Evolutionary conservation across 2,888 invertebrate genomes (phyloP), one percentile per base, ranked within the genome.

Genomic region (Ctena decussata): DNA sequence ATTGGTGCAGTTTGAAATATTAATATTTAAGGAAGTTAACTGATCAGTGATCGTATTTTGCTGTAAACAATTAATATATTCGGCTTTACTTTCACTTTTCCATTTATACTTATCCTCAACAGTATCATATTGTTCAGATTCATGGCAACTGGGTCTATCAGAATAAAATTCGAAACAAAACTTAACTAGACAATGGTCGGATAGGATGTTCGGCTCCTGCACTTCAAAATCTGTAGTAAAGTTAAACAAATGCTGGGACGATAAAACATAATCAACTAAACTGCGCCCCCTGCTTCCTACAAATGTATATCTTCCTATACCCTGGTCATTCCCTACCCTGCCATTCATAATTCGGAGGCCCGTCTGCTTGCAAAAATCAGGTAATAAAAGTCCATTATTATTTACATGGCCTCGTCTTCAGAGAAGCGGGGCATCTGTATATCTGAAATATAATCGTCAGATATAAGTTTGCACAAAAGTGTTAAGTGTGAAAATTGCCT

Each of bases 221-320:
- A 72, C 44, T 6, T 72, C 72, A 72, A 72, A 72, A 39, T n/a
- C 15, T 18, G 35, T 41, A 24, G 24, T n/a, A 41, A 15, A 41
- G 12, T 39, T 11, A 72, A 72, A 72, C 41, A 41, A n/a, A 41
- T 72, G 15, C 15, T 44, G 41, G 12, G 72, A 41, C 3, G 12
- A 18, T 44, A 72, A 41, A 41, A 72, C 44, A 37, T 72, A 72
- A 39, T 72, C 72, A 15, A 72, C 72, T 24, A 72, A 39, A 72
- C 72, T 72, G 15, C 44, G 18, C 72, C 72, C 41, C 5, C 72
- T 72, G 15, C 44, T 5, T 39, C 72, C 41, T 18, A 44, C 41
- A 72, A 44, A 39, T n/a, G 41, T 41, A 30, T 72, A 41, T 15
- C 27, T 37, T 18, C 72, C 44, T 24, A 72, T 41, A 6, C 44